Percentiles rank a stretch among this genome's conserved stretches.
Conservation (phyloP, 2,797 vertebrate genomes). For the Prionace glauca region DNA sequence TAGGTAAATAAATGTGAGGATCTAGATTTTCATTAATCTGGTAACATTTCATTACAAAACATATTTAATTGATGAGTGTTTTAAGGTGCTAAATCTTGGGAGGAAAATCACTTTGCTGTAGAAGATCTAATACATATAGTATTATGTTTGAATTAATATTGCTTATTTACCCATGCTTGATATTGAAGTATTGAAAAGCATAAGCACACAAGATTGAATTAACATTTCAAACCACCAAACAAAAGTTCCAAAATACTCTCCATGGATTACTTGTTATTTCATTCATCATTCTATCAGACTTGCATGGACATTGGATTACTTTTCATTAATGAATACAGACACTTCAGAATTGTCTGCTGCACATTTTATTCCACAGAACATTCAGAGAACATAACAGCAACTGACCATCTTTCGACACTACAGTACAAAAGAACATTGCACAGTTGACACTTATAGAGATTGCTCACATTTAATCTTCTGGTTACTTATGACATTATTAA, state of each 20-base stretch:
- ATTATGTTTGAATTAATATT: not conserved
- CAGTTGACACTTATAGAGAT: constrained; percentile 53
- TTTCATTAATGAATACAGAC: constrained; percentile 31
- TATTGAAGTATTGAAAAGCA: not conserved
- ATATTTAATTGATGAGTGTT: not conserved
- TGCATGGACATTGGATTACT: not conserved
- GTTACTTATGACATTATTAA: not conserved
- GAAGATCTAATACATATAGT: not conserved
- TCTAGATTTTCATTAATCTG: not conserved
- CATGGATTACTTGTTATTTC: not conserved
- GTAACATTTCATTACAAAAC: not conserved
- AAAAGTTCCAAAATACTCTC: not conserved
- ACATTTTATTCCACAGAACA: constrained; percentile 60
- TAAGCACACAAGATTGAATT: not conserved
- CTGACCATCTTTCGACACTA: constrained; percentile 54
- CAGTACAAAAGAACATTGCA: constrained; percentile 56
- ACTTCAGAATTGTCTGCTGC: constrained; percentile 34
- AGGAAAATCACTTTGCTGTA: not conserved
- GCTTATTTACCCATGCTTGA: not conserved
- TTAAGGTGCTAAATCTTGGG: not conserved
- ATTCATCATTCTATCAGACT: not conserved
- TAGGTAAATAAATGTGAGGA: not conserved
- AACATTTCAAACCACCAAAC: not conserved
- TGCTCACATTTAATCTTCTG: constrained; percentile 12
- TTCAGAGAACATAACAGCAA: constrained; percentile 40